Conservation (phyloP, 2,888 invertebrate species). For the Drosophila acutilabella region DNA sequence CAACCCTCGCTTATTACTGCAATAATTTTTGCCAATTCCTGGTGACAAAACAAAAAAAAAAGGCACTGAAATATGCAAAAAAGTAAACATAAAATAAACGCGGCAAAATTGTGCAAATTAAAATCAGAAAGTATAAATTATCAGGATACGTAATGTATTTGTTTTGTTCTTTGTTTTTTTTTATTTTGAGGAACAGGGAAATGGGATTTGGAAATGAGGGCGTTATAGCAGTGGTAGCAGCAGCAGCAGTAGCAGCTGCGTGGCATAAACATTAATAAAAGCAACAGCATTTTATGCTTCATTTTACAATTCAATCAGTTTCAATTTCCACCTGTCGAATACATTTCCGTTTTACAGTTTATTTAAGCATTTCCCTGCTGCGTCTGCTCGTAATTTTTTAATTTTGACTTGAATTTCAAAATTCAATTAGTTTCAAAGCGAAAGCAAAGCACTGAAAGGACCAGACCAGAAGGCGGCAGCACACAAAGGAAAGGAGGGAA, state of each 20-base stretch:
- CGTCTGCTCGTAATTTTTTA: constrained; percentile 71
- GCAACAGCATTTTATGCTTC: constrained; percentile 66
- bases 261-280: constrained; percentile 50
- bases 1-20: constrained; percentile 21
- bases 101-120: constrained; percentile 65
- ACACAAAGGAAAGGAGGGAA: not conserved
- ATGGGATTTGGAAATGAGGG: constrained; percentile 1
- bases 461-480: constrained; percentile 4
- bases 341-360: constrained; percentile 76
- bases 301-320: constrained; percentile 79
- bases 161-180: constrained; percentile 1
- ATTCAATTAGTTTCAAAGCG: constrained; percentile 69
- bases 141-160: constrained; percentile 30
- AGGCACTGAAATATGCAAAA: constrained; percentile 55
- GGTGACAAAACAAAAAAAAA: constrained; percentile 49
- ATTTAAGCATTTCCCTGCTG: constrained; percentile 42
- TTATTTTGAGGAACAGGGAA: not conserved
- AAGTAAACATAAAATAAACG: constrained; percentile 56
- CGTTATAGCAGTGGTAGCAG: constrained; percentile 54
- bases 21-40: constrained; percentile 26
- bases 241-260: constrained; percentile 51
- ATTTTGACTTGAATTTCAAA: constrained; percentile 72
- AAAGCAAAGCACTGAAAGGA: constrained; percentile 17
- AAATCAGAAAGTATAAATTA: constrained; percentile 75
- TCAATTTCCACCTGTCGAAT: constrained; percentile 80